Base-by-base conservation (phyloP, 1,140 invertebrate genomes). In the Sipha flava region DNA sequence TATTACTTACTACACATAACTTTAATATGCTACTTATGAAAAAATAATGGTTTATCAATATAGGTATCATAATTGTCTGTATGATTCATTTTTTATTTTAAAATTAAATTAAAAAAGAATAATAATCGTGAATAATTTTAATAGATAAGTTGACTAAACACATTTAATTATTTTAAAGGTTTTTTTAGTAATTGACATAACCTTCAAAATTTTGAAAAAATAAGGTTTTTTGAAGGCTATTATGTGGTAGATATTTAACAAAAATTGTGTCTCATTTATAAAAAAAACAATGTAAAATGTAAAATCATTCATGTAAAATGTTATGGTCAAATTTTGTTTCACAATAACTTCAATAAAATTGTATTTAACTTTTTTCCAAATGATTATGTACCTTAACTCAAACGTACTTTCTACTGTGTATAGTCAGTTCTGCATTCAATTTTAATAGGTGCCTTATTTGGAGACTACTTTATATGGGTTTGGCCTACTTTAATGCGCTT, bases 401-500 rank as follows among this genome's bases (percentile, higher is more conserved):
- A 64, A 66, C 45, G 29, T 52, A 49, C 45, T 72, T 79, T 68
- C 49, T 66, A 47, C 64, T 68, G 14, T 23, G 21, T 45, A 21
- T 14, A 68, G 31, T 52, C 34, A 34, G 29, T 75, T 64, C 52
- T 81, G 29, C 23, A 34, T 43, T 59, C 52, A 59, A 70, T 81
- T 59, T 54, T 52, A 80, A 62, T 62, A 54, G 34, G 59, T 54
- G 66, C 37, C 49, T 43, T 70, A 64, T 54, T 68, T 72, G 66
- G 49, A 64, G 47, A 31, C 23, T 68, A 66, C 59, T 80, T 66
- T 66, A 80, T 80, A 80, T 80, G 79, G 64, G 43, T 70, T 68
- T 70, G 59, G 59, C 72, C 75, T 70, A 43, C 77, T 66, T 40
- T 72, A 31, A 26, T 57, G 80, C 70, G 66, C 62, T 75, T 68